Evolutionary conservation across 2,888 invertebrate genomes (phyloP), one percentile per base, ranked within the genome.

Genomic region (Danaus chrysippus): DNA sequence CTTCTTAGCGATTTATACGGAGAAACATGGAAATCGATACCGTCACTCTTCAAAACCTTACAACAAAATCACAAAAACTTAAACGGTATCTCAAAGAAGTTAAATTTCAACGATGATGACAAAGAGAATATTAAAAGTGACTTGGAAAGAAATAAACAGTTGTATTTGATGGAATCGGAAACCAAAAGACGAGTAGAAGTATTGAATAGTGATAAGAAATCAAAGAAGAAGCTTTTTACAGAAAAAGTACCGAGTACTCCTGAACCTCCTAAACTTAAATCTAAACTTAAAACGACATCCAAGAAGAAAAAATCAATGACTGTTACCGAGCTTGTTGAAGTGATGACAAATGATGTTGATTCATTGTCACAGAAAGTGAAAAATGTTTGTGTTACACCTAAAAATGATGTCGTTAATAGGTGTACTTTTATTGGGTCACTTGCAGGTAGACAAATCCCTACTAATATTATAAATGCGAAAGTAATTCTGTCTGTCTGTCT

Each of bases 341-440:
- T 73, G 15, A 78, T 87, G 80, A 79, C 70, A 17, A 75, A 76
- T 42, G 82, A 84, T 56, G 68, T 71, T 34, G 72, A 75, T 52
- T 56, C 64, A 2, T 71, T 87, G 58, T 70, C 71, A 0, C 79
- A 78, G 49, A 79, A 76, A 65, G 79, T 86, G 53, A 73, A 77
- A 44, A 76, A 69, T 69, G 78, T 66, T 5, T 49, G 42, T 2
- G 61, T 66, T 11, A 63, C 64, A 19, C 58, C 62, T 0, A 62
- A 57, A 13, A 55, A 13, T 23, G 57, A 62, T 54, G 42, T 52
- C 44, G 70, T 78, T 3, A 81, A 76, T 63, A 81, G 83, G 55
- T 79, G 92, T 10, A 88, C 85, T 70, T 93, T 93, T 73, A 76
- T 93, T 63, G 92, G 87, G 56, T 93, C 93, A 54, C 80, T 93